Base-by-base conservation (phyloP, 2,888 invertebrate genomes). In the Xylocampa areola region DNA sequence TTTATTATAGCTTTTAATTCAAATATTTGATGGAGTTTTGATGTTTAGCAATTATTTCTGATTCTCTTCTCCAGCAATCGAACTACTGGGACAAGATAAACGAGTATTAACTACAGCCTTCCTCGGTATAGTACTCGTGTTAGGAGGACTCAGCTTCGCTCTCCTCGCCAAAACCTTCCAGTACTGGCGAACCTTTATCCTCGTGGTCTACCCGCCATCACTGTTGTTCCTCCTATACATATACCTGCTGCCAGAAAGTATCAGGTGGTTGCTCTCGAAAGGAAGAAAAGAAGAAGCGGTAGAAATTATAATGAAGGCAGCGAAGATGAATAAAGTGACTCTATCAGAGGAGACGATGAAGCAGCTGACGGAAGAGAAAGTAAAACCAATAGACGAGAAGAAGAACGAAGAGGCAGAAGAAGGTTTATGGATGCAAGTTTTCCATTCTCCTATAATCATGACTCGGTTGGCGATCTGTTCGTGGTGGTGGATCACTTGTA, bases 401-500 rank as follows among this genome's bases (percentile, higher is more conserved):
- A 84, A 80, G 17, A 74, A 77, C 0, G 43, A 54, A 0, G 40
- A 76, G 29, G 5, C 17, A 8, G 82, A 83, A 17, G 78, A 82
- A 13, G 90, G 91, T 4, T 44, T 92, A 4, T 88, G 88, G 88
- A 84, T 81, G 66, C 91, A 91, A 59, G 91, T 92, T 60, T 44
- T 92, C 14, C 79, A 73, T 7, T 94, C 93, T 0, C 91, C 89
- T 0, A 90, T 92, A 14, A 91, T 93, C 33, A 88, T 91, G 89
- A 86, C 66, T 6, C 84, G 93, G 1, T 69, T 93, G 27, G 90
- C 88, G 1, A 91, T 92, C 13, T 92, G 92, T 48, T 92, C 92
- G 2, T 93, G 91, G 86, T 97, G 97, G 91, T 97, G 97, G 97
- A 95, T 97, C 33, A 96, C 97, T 0, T 97, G 96, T 73, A 96